Conservation (phyloP, 2,888 invertebrate genomes). For the Eupsilia transversa region DNA sequence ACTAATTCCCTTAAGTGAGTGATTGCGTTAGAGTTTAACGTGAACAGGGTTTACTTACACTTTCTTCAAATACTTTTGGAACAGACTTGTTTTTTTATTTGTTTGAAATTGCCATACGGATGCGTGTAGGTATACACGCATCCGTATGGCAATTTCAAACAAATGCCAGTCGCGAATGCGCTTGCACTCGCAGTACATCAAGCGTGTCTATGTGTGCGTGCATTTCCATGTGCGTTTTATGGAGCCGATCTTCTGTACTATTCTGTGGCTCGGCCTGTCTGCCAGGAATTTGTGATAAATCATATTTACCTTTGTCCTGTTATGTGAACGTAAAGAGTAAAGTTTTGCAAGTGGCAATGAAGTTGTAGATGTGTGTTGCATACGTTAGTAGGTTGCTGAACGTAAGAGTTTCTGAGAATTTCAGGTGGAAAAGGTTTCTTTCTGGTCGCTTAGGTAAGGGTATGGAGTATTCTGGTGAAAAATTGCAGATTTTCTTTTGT, state of each 20-base stretch:
- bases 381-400: not conserved
- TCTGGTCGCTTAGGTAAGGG: not conserved
- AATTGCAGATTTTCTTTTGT: not conserved
- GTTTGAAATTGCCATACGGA: too few species aligned
- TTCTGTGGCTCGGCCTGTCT: not conserved
- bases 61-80: not conserved
- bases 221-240: not conserved
- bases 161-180: not conserved
- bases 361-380: not conserved
- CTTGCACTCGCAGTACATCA: not conserved
- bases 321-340: constrained; percentile 27
- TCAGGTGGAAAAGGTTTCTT: not conserved
- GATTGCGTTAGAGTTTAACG: not conserved
- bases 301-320: constrained; percentile 53
- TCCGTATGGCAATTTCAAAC: not conserved
- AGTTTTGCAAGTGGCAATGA: constrained; percentile 33
- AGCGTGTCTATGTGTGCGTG: not conserved
- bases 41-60: not conserved
- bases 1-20: not conserved
- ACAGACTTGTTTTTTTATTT: too few species aligned
- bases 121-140: too few species aligned
- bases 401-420: not conserved
- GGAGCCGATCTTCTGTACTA: not conserved
- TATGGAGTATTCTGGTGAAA: not conserved
- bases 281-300: constrained; percentile 40